Base-by-base conservation (phyloP, 2,113 vertebrate genomes). In the Trachemys scripta region DNA sequence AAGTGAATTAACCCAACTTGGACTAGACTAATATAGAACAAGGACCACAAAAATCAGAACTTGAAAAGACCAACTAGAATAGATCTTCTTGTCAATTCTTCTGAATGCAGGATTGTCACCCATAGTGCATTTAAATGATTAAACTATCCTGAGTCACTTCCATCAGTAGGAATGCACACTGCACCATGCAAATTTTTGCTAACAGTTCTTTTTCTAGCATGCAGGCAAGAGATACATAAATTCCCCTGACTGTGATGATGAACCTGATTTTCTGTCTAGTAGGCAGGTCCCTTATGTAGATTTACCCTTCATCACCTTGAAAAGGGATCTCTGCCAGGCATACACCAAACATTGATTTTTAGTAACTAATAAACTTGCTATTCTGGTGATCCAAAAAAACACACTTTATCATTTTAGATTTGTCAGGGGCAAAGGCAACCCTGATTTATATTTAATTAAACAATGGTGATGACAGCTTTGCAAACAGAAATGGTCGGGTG, bases 221-320 rank as follows among this genome's bases (percentile, higher is more conserved):
- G 57, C 87, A 82, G 17, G 57, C 83, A 95, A 79, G 75, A 92
- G 53, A 38, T 22, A 38, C 69, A 42, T 75, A 75, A 42, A 38
- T 75, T n/a, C 69, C n/a, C 35, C 69, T 24, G 19, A 10, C 38
- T 42, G 69, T 75, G 69, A 75, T 75, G 69, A 75, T 42, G 38
- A 75, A 75, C 69, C 85, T 96, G 87, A 91, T 95, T 93, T 92
- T 93, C 89, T 88, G 72, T 84, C 72, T 96, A 57, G 38, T 27
- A 90, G 75, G 95, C 82, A 95, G 90, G 92, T 95, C 87, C 93
- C 79, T 88, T 95, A 95, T 95, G 93, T 91, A 97, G 90, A 56
- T 97, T 95, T 96, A 94, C 65, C 80, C 87, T 95, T 94, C 93
- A 90, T 94, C 92, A 96, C 96, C 93, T 97, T 95, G 90, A 38